Base-by-base conservation (phyloP, 2,888 invertebrate genomes). In the Cryptus armator region DNA sequence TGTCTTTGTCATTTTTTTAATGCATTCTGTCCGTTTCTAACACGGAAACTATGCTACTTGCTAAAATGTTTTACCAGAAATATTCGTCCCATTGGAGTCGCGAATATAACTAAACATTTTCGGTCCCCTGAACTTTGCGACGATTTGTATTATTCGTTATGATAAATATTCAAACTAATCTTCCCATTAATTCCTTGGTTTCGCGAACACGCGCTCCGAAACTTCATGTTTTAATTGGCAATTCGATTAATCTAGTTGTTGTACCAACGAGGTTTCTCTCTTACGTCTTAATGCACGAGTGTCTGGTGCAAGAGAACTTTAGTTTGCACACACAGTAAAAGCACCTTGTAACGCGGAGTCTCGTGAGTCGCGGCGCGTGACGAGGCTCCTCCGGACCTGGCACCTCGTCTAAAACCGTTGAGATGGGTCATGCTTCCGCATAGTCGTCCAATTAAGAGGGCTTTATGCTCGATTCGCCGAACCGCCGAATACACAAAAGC, bases 401-500 rank as follows among this genome's bases (percentile, higher is more conserved):
- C 88, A 89, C 81, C 86, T 80, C 80, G 86, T 89, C 87, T 86
- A 89, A 90, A 90, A 89, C 71, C 84, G 88, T 90, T 88, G 80
- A 84, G 89, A 89, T 87, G 88, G 89, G 87, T 88, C 89, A 86
- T 83, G 89, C 88, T 88, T 89, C 90, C 89, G 89, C 89, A 89
- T 90, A 88, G 87, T 86, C 88, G 79, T 84, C 77, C 86, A 88
- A 86, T 87, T 87, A 87, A 86, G 85, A 68, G 59, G 62, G 83
- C 83, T 84, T 86, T 76, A 78, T 77, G 81, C 81, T 86, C 84
- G 84, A 81, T 81, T 86, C 79, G 81, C 43, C 64, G 24, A 56
- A 71, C 32, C 44, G 44, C 51, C 48, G 68, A 37, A 29, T 16
- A 5, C 37, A 71, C 43, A 24, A 71, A 37, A 37, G 37, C 24